Base-by-base conservation (phyloP, 2,888 invertebrate species). In the Plutella xylostella region DNA sequence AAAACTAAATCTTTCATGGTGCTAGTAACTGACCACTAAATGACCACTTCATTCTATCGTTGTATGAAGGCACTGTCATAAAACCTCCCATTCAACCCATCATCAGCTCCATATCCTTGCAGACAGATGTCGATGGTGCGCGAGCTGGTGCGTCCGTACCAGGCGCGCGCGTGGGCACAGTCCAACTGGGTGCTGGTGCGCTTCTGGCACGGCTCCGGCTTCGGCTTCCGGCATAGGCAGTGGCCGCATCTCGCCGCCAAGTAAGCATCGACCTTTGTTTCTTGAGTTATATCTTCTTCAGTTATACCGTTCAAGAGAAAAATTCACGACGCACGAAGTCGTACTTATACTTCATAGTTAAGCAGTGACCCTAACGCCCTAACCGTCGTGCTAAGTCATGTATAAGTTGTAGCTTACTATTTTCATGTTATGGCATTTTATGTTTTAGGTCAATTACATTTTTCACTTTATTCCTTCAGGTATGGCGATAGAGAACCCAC, bases 131-230 rank as follows among this genome's bases (percentile, higher is more conserved):
- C 76, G 31, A 87, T 94, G 80, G 87, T 92, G 0, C 86, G 87
- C 30, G 88, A 90, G 46, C 69, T 94, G 47, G 69, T 94, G 19
- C 86, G 89, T 6, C 93, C 93, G 0, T 93, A 93, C 61, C 92
- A 92, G 68, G 92, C 92, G 66, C 85, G 93, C 28, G 91, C 92
- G 1, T 89, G 91, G 91, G 93, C 92, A 14, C 93, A 93, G 60
- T 92, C 91, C 42, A 94, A 94, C 75, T 94, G 93, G 92, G 88
- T 94, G 50, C 76, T 94, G 31, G 88, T 93, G 15, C 76, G 93
- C 43, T 91, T 94, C 61, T 94, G 94, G 94, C 90, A 93, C 61
- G 94, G 94, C 0, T 85, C 90, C 51, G 94, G 93, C 0, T 93
- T 91, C 65, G 93, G 91, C 0, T 93, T 91, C 68, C 86, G 91